Evolutionary conservation across 2,888 invertebrate genomes (phyloP).

Genomic region (Chrysolina oricalcia): DNA sequence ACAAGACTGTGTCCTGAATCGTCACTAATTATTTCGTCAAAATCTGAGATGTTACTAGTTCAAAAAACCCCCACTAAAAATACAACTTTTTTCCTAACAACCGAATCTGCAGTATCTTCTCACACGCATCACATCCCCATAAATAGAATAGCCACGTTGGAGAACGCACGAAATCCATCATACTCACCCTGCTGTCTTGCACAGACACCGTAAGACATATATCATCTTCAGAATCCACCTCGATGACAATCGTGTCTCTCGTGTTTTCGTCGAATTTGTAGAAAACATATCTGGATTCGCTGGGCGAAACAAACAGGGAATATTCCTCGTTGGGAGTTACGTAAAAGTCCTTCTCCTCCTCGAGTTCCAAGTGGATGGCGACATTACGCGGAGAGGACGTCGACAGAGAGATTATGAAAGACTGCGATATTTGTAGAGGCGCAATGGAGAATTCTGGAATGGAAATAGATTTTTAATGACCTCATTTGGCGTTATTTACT

Average conservation of each 20-base stretch:
- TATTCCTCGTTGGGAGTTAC: constrained; percentile 70
- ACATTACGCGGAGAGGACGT: constrained; percentile 78
- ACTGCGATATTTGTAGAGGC: constrained; percentile 55
- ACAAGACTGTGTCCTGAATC: no score
- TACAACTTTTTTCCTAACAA: no score
- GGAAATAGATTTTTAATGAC: neutral
- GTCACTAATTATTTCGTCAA: no score
- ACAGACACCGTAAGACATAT: constrained; percentile 86
- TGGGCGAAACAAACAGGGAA: constrained; percentile 71
- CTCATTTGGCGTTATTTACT: no score
- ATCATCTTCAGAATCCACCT: constrained; percentile 78
- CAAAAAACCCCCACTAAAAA: no score
- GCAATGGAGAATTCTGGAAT: constrained; percentile 48
- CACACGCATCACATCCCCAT: no score
- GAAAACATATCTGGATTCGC: constrained; percentile 77
- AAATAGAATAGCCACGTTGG: no score
- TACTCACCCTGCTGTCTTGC: constrained; percentile 81
- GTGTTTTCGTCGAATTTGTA: constrained; percentile 73
- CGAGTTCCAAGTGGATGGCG: constrained; percentile 76
- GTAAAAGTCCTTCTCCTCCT: constrained; percentile 77
- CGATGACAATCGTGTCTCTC: constrained; percentile 74
- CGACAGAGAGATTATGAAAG: constrained; percentile 65
- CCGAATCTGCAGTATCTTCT: no score
- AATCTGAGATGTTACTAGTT: no score
- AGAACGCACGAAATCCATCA: constrained; percentile 5